phyloP scores from a whole-genome alignment of 2,113 vertebrate species.

The Alligator mississippiensis region DNA sequence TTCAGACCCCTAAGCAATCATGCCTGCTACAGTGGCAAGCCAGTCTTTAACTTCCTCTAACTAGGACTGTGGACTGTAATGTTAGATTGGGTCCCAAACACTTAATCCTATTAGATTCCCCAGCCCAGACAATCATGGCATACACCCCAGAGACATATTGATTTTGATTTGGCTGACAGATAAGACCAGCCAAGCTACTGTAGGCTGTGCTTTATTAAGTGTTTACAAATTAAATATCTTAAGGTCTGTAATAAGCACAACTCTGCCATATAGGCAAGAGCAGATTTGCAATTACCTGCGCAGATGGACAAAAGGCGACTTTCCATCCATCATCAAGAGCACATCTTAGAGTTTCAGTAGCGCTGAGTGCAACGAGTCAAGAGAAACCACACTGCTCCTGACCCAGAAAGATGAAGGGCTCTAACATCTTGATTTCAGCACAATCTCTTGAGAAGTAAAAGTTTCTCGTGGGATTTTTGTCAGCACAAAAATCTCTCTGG shows the following conservation, averaged over 20 bases:
- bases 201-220: constrained; percentile 82
- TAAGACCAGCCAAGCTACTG: constrained; percentile 73
- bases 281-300: constrained; percentile 63
- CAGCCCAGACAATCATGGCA: constrained; percentile 80
- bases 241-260: constrained; percentile 57
- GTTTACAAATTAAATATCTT: constrained; percentile 85
- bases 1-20: constrained; percentile 90
- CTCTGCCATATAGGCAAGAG: constrained; percentile 32
- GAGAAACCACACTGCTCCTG: not conserved
- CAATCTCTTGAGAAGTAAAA: not conserved
- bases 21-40: constrained; percentile 84
- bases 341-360: not conserved
- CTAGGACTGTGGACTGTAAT: constrained; percentile 85
- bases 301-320: constrained; percentile 50
- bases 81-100: constrained; percentile 80
- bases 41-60: constrained; percentile 94
- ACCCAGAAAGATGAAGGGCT: not conserved
- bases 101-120: constrained; percentile 83
- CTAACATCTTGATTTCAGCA: not conserved
- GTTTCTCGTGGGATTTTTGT: not conserved
- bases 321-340: constrained; percentile 36
- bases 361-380: not conserved
- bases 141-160: constrained; percentile 76
- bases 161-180: constrained; percentile 80
- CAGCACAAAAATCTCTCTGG: not conserved